Evolutionary conservation across 1,140 invertebrate species (phyloP).

Genomic region (Sycobia sp.): DNA sequence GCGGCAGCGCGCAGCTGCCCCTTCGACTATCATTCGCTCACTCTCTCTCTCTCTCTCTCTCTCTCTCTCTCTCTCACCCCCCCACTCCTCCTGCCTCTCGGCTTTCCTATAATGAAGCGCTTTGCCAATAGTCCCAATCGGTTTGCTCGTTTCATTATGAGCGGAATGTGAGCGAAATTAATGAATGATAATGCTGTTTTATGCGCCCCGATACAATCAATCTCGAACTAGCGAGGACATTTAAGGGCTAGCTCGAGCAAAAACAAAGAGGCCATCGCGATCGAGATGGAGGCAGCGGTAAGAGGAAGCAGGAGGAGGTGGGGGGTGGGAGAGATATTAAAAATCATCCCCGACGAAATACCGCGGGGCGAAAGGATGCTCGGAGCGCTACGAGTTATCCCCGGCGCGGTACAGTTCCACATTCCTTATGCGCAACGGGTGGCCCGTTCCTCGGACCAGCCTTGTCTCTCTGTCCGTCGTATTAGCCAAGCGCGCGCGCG

Average conservation of each 20-base stretch:
- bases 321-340: conserved; percentile 16
- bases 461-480: conserved; percentile 46
- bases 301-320: conserved; percentile 8
- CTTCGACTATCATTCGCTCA: neutral
- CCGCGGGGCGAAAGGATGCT: conserved; percentile 8
- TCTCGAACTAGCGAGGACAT: conserved; percentile 10
- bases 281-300: neutral
- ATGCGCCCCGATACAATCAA: conserved; percentile 16
- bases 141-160: conserved; percentile 34
- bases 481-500: conserved; percentile 43
- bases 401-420: conserved; percentile 55
- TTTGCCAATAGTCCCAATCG: conserved; percentile 27
- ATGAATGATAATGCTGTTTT: conserved; percentile 35
- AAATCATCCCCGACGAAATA: conserved; percentile 34
- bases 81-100: conserved; percentile 22
- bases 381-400: conserved; percentile 24
- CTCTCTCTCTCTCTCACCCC: neutral
- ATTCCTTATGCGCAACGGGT: conserved; percentile 60
- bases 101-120: conserved; percentile 29
- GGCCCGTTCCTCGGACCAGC: conserved; percentile 45
- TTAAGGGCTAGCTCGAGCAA: conserved; percentile 34
- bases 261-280: conserved; percentile 34
- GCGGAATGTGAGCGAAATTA: conserved; percentile 20
- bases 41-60: too few relatives aligned
- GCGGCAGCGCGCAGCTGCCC: neutral